Conservation (phyloP, 2,888 invertebrate genomes). For the Seladonia tumulorum region DNA sequence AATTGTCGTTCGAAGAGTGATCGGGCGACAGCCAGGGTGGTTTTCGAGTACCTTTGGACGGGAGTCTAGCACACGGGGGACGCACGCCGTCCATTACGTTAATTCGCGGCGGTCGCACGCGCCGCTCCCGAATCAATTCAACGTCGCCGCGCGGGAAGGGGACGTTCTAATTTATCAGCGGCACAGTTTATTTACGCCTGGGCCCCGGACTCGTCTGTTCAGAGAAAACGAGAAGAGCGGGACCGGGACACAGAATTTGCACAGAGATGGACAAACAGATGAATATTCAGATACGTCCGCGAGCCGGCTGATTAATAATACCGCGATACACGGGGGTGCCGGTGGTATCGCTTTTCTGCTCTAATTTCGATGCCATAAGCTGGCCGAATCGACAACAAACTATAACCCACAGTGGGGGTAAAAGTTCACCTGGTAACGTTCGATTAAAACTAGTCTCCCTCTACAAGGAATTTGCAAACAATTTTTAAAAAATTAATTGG, state of each 20-base stretch:
- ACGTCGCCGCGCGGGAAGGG: constrained; percentile 25
- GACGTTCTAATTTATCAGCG: constrained; percentile 67
- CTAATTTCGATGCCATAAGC: constrained; percentile 24
- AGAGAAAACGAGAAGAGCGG: constrained; percentile 54
- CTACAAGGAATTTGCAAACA: not conserved
- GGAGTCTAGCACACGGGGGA: constrained; percentile 20
- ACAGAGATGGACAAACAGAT: constrained; percentile 51
- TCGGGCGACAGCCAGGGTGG: constrained; percentile 38
- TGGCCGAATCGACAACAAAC: not conserved
- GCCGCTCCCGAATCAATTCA: constrained; percentile 51
- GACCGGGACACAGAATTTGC: constrained; percentile 45
- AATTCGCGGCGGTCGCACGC: constrained; percentile 61
- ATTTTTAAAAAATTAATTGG: too few species aligned
- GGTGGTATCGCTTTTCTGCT: constrained; percentile 14
- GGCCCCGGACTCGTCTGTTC: constrained; percentile 26
- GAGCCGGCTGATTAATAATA: constrained; percentile 40
- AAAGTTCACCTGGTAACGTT: not conserved
- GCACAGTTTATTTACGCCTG: constrained; percentile 64
- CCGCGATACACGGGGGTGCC: not conserved
- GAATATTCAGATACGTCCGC: constrained; percentile 43
- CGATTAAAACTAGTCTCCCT: not conserved
- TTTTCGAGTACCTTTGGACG: constrained; percentile 59
- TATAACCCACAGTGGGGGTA: not conserved
- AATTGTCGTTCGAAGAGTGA: constrained; percentile 59
- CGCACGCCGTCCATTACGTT: constrained; percentile 64